These are phyloP conservation scores for Saccostrea glomerata DNA, from an alignment of 1,140 invertebrate species.

Conservation along the genomic window DNA sequence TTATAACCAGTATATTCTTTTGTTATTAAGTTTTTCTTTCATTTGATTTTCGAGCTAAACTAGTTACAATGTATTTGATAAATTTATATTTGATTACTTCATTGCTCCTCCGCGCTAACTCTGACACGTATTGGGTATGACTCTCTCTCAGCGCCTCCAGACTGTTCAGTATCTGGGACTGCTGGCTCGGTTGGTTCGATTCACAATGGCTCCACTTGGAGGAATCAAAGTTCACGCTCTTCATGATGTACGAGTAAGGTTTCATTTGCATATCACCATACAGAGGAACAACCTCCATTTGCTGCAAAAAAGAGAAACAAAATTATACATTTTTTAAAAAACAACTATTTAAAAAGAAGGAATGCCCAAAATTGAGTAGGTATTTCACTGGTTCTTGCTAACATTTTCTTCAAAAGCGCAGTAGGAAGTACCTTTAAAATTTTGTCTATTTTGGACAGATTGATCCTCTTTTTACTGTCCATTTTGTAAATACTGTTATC, in stretches of 20 bases:
- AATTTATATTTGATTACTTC: constrained; percentile 82
- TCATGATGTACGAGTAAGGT: constrained; percentile 98
- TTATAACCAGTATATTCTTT: too few relatives aligned
- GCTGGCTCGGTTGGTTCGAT: constrained; percentile 83
- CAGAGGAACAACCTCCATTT: constrained; percentile 97
- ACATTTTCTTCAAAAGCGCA: background rate
- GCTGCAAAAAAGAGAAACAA: constrained; percentile 58
- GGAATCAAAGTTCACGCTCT: constrained; percentile 95
- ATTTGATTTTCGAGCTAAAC: too few relatives aligned
- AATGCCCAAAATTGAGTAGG: background rate
- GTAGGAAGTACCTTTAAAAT: constrained; percentile 93
- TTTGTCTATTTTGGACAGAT: constrained; percentile 95
- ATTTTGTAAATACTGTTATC: constrained; percentile 94
- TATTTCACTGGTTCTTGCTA: background rate
- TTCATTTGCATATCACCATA: constrained; percentile 99
- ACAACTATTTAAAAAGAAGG: background rate
- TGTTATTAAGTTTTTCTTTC: too few relatives aligned
- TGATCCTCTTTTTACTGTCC: constrained; percentile 97
- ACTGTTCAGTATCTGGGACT: constrained; percentile 97
- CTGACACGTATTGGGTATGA: constrained; percentile 97
- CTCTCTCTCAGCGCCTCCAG: constrained; percentile 96
- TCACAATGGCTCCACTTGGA: constrained; percentile 92
- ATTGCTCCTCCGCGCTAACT: constrained; percentile 95
- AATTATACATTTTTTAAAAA: background rate
- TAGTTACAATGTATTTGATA: too few relatives aligned